phyloP scores from a whole-genome alignment of 1,140 invertebrate species.

The Camponotus floridanus region DNA sequence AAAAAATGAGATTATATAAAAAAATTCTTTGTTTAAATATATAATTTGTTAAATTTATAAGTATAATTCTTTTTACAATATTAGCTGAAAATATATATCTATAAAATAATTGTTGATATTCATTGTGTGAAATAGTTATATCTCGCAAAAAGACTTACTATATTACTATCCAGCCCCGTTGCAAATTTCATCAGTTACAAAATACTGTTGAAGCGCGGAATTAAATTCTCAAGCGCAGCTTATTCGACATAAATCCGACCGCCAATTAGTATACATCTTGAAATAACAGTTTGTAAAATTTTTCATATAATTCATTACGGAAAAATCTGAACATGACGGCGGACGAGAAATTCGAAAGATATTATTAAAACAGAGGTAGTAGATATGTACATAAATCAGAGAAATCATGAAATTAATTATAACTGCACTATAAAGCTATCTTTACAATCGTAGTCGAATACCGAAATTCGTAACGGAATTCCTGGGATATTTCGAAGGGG shows the following conservation, averaged over 20 bases:
- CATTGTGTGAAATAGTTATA: not conserved
- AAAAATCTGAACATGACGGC: slow-evolving; percentile 48
- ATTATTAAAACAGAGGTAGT: slow-evolving; percentile 20
- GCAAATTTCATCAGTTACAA: slow-evolving; percentile 9
- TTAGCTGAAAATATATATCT: not conserved
- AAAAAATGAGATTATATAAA: not conserved
- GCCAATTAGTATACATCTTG: slow-evolving; percentile 39
- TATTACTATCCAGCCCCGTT: not conserved
- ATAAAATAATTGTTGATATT: slow-evolving; percentile 16
- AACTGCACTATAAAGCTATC: slow-evolving; percentile 36
- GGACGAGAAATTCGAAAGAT: not conserved
- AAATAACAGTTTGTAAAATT: slow-evolving; percentile 43
- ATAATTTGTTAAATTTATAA: too few species aligned
- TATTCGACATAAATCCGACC: slow-evolving; percentile 34
- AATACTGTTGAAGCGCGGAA: not conserved
- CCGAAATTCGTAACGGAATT: slow-evolving; percentile 16
- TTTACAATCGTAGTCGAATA: slow-evolving; percentile 45
- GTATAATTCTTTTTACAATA: not conserved
- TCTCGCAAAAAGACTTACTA: not conserved
- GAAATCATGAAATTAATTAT: slow-evolving; percentile 46
- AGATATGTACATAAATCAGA: slow-evolving; percentile 1
- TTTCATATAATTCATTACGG: slow-evolving; percentile 35
- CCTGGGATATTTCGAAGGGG: slow-evolving; percentile 29
- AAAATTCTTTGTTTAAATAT: not conserved
- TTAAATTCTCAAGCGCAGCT: slow-evolving; percentile 22